phyloP scores from a whole-genome alignment of 2,888 invertebrate genomes.

The Drosophila paracracens region DNA sequence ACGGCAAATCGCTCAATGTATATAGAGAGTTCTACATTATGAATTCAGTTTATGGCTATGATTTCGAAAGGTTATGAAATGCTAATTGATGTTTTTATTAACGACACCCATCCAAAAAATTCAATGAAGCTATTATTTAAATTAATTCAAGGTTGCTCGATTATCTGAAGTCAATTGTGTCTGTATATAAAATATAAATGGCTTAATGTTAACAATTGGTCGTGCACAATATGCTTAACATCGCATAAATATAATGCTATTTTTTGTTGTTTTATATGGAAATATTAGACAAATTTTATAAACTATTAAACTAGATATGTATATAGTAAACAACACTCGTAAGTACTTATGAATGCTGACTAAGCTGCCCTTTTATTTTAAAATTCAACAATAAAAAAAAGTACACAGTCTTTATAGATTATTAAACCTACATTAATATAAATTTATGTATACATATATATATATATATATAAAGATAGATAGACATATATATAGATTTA shows the following conservation, averaged over 20 bases:
- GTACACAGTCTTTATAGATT: constrained; percentile 44
- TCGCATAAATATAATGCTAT: not conserved
- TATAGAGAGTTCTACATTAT: not conserved
- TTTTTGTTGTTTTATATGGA: not conserved
- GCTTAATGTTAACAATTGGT: not conserved
- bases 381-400: constrained; percentile 7
- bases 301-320: not conserved
- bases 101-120: not conserved
- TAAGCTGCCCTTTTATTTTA: constrained; percentile 16
- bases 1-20: not conserved
- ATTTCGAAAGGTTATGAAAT: not conserved
- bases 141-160: not conserved
- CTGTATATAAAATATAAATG: not conserved
- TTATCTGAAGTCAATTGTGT: not conserved
- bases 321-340: constrained; percentile 9
- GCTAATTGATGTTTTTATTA: not conserved
- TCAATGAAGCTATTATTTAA: not conserved
- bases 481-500: constrained; percentile 1
- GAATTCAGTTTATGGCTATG: not conserved
- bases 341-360: constrained; percentile 1
- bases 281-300: not conserved
- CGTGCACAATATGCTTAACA: not conserved
- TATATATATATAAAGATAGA: not conserved
- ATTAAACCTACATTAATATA: constrained; percentile 32
- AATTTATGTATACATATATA: not conserved